phyloP scores from a whole-genome alignment of 2,113 vertebrate species.

The Gallinago undulata region DNA sequence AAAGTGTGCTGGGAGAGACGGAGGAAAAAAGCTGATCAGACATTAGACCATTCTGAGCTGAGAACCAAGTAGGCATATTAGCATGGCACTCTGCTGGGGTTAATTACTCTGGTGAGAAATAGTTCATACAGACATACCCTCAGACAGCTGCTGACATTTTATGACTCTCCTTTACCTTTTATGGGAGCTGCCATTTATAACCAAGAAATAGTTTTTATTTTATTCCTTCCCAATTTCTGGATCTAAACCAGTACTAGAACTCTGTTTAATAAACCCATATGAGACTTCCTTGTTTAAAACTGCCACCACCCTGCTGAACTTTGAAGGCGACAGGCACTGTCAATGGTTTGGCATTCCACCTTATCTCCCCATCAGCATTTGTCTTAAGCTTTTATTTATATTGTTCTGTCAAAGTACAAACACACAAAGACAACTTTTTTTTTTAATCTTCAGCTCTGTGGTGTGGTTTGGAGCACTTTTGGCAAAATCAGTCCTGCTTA shows the following conservation, averaged over 20 bases:
- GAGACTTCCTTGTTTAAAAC: neutral
- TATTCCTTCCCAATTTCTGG: neutral
- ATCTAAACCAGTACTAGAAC: neutral
- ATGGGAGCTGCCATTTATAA: neutral
- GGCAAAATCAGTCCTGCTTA: neutral
- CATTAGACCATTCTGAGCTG: neutral
- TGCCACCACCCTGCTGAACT: neutral
- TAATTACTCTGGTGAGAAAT: neutral
- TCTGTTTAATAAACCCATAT: neutral
- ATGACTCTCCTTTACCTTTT: neutral
- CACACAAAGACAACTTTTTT: neutral
- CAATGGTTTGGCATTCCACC: neutral
- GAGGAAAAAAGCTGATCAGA: neutral
- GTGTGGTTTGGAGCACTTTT: neutral
- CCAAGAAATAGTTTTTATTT: neutral
- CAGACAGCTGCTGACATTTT: neutral
- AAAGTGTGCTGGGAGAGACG: neutral
- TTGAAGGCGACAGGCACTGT: neutral
- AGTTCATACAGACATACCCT: neutral
- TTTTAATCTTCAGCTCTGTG: neutral
- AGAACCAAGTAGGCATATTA: neutral
- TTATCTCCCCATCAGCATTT: neutral
- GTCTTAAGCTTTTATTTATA: neutral
- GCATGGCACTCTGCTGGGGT: neutral
- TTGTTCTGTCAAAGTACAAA: conserved; percentile 1